Base-by-base conservation (phyloP, 2,888 invertebrate species). In the Perithous albicinctus region DNA sequence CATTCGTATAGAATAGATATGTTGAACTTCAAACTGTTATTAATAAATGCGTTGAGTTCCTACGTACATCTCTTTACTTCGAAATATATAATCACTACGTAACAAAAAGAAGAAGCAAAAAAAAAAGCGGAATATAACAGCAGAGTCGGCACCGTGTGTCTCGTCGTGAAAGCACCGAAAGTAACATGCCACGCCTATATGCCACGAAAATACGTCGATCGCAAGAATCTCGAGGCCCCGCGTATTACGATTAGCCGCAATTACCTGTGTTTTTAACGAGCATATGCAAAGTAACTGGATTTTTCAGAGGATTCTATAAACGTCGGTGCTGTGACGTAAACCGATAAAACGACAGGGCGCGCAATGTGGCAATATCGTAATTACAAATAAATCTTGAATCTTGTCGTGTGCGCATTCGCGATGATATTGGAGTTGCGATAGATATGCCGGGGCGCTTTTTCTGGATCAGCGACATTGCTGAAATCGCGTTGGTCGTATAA, bases 11-110 rank as follows among this genome's bases (percentile, higher is more conserved):
- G 86, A 83, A 86, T 86, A 86, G 87, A 87, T 85, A 86, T 89
- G 89, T 89, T 89, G 88, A 89, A 90, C 87, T 87, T 89, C 85
- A 75, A 85, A 86, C 84, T 90, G 89, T 90, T 90, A 88, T 88
- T 87, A 89, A 90, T 89, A 90, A 90, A 87, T 87, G 88, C 88
- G 90, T 90, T 89, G 87, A 89, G 89, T 90, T 90, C 89, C 89
- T 90, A 89, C 78, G 87, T 86, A 78, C 77, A 87, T 86, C 78
- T 86, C 51, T 85, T 88, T 85, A 84, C 72, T 87, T 85, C 67
- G 77, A 78, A 76, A 48, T 79, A 75, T 78, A 54, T 38, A 12
- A 59, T 78, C 56, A 66, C 59, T 63, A 26, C 75, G 64, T 38
- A 46, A 35, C 41, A 38, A 66, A 23, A 72, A 75, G 20, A 56